Percentiles rank a stretch among this genome's conserved stretches.
phyloP scores from a whole-genome alignment of 2,888 invertebrate genomes.

The Aspidiotus rigidus region DNA sequence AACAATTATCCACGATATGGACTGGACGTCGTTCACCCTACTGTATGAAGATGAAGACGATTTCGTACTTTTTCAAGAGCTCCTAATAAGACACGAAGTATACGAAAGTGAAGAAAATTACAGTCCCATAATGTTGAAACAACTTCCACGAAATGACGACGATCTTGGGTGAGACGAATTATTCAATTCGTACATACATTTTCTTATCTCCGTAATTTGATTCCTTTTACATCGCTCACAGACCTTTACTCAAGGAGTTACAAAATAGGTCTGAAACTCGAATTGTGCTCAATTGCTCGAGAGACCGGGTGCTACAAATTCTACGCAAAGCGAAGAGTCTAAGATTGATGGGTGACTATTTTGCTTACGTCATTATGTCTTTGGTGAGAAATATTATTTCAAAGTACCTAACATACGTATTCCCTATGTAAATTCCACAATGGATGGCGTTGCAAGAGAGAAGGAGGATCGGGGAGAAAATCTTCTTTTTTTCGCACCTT shows the following conservation, averaged over 20 bases:
- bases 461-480: no score
- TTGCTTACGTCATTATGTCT: constrained; percentile 68
- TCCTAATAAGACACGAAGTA: constrained; percentile 59
- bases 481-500: no score
- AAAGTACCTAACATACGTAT: no score
- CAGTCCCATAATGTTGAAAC: constrained; percentile 49
- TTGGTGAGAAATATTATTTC: constrained; percentile 46
- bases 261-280: constrained; percentile 59
- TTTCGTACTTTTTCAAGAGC: constrained; percentile 59
- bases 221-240: constrained; percentile 41
- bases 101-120: constrained; percentile 45
- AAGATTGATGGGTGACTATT: constrained; percentile 69
- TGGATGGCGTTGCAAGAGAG: no score
- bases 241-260: constrained; percentile 58
- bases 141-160: constrained; percentile 55
- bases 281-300: constrained; percentile 63
- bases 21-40: constrained; percentile 76
- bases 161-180: constrained; percentile 50
- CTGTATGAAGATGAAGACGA: constrained; percentile 73
- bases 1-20: constrained; percentile 61
- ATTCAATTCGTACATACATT: not conserved
- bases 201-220: not conserved
- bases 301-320: constrained; percentile 54
- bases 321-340: constrained; percentile 73
- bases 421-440: no score